Conservation (phyloP, 2,888 invertebrate genomes). For the Beris morrisii region DNA sequence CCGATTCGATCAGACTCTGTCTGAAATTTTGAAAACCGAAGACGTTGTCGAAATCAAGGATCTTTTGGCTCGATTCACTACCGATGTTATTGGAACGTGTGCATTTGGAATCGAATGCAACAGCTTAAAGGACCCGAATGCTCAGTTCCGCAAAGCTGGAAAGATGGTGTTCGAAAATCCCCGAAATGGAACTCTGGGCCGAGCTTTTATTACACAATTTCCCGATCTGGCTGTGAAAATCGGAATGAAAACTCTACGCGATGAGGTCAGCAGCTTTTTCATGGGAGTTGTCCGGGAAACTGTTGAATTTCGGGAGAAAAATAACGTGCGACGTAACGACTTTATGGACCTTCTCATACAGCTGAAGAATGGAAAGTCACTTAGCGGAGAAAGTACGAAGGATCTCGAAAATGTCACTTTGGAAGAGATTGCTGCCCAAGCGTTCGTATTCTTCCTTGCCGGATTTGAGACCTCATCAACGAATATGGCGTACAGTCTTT, state of each 20-base stretch:
- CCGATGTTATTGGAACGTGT: slow-evolving; percentile 59
- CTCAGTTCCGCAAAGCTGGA: slow-evolving; percentile 50
- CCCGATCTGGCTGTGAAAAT: slow-evolving; percentile 10
- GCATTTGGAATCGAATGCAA: slow-evolving; percentile 59
- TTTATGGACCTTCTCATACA: slow-evolving; percentile 37
- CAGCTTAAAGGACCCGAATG: slow-evolving; percentile 38
- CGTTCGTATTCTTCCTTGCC: slow-evolving; percentile 60
- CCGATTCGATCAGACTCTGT: slow-evolving; percentile 40
- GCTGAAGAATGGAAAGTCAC: slow-evolving; percentile 9
- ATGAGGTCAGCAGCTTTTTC: slow-evolving; percentile 33
- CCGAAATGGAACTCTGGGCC: slow-evolving; percentile 35
- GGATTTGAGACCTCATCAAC: slow-evolving; percentile 62
- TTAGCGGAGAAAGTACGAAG: background rate
- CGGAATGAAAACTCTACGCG: slow-evolving; percentile 1
- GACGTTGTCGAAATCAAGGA: slow-evolving; percentile 55
- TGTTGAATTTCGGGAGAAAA: slow-evolving; percentile 31
- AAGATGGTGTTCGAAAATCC: slow-evolving; percentile 40
- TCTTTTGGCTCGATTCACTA: slow-evolving; percentile 54
- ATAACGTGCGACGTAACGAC: slow-evolving; percentile 33
- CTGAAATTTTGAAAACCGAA: slow-evolving; percentile 30
- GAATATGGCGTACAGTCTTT: slow-evolving; percentile 58
- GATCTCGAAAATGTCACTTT: slow-evolving; percentile 48
- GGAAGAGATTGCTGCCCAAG: slow-evolving; percentile 59
- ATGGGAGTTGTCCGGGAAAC: slow-evolving; percentile 33
- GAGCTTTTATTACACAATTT: slow-evolving; percentile 32